Conservation (phyloP, 2,888 invertebrate species). For the Eulithis testata region DNA sequence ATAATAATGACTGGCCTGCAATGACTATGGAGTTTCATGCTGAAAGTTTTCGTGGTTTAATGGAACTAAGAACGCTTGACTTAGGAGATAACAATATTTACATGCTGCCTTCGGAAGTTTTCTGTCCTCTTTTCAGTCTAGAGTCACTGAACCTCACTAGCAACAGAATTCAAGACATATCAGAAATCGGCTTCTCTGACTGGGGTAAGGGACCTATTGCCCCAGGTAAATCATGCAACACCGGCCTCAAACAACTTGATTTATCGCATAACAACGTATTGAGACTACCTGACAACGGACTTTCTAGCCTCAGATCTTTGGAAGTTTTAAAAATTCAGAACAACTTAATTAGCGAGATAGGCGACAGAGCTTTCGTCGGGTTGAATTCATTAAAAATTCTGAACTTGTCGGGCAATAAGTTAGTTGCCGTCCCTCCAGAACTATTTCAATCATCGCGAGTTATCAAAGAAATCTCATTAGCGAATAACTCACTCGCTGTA, state of each 20-base stretch:
- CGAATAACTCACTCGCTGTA: constrained; percentile 91
- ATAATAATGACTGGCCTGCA: constrained; percentile 91
- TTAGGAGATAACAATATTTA: constrained; percentile 91
- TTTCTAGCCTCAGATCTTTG: constrained; percentile 88
- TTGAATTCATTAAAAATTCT: constrained; percentile 88
- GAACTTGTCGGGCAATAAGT: constrained; percentile 91
- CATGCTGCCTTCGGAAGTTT: constrained; percentile 88
- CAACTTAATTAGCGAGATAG: constrained; percentile 90
- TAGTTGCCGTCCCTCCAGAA: constrained; percentile 91
- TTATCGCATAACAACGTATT: constrained; percentile 90
- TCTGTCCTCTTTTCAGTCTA: constrained; percentile 89
- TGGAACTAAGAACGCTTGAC: constrained; percentile 87
- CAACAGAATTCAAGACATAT: constrained; percentile 91
- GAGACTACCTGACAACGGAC: constrained; percentile 88
- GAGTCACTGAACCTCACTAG: constrained; percentile 89
- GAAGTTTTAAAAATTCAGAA: constrained; percentile 89
- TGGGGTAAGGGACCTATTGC: constrained; percentile 88
- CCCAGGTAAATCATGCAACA: constrained; percentile 89
- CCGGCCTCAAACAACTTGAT: constrained; percentile 88
- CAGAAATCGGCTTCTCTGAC: constrained; percentile 90
- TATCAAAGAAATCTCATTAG: constrained; percentile 88
- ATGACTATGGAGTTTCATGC: constrained; percentile 91
- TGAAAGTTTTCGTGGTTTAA: constrained; percentile 89
- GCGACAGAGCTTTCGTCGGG: constrained; percentile 90
- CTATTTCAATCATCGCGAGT: constrained; percentile 89